Evolutionary conservation across 1,140 invertebrate species (phyloP), one percentile per base, ranked within the genome.

Genomic region (Mya arenaria): DNA sequence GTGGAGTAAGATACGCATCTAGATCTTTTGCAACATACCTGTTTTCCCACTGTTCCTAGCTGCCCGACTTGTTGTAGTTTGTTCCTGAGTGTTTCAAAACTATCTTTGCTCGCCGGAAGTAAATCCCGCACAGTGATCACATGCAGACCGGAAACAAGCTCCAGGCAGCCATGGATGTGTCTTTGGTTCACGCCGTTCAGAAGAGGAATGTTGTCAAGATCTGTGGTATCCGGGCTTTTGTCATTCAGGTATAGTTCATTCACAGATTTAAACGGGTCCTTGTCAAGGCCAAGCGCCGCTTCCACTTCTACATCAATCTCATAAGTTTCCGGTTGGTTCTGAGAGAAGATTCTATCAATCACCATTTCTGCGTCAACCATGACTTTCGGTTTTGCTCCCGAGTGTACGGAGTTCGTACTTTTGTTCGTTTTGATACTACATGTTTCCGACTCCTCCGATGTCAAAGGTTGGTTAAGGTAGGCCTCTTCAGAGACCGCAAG

Each of bases 381-480:
- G 5, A 83, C 39, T 28, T 73, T 82, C 17, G 56, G 69, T 36
- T 81, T 62, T 39, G 72, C 39, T 48, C 66, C 65, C 32, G 36
- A 37, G 52, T 34, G 23, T 17, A 71, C 6, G 56, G 77, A 75
- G 39, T 68, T 55, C 41, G 36, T 48, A 60, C 77, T 66, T 65
- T 81, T 73, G 60, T 60, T 82, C 25, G 78, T 74, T 41, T 85
- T 72, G 58, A 82, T 60, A 81, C 86, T 84, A 63, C 81, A 66
- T 81, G 84, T 87, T 74, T 85, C 86, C 13, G 80, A 85, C 32
- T 86, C 84, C 41, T 89, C 86, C n/a, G 85, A 77, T 63, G 82
- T 77, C 48, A 52, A n/a, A 25, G 86, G 85, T 37, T 89, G 84
- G 56, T 84, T 84, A 8, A 87, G 68, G 48, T 82, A 83, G 8